phyloP scores from a whole-genome alignment of 2,888 invertebrate genomes.

The Micoletzkya japonica region DNA sequence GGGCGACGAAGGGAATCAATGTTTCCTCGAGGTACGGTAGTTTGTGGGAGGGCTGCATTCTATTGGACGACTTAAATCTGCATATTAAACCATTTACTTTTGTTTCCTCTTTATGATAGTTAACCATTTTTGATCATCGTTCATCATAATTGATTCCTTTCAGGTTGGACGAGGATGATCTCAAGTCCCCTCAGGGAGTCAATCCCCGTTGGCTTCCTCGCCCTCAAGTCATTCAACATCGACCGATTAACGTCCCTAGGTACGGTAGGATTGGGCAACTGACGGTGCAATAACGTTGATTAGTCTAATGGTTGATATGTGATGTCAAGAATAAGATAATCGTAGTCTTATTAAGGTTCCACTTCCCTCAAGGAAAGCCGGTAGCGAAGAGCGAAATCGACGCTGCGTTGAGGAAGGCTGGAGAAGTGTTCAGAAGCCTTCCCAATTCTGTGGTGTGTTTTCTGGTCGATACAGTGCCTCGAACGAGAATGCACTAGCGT shows the following conservation, averaged over 20 bases:
- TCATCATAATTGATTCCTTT: neutral
- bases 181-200: neutral
- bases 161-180: slow-evolving; percentile 8
- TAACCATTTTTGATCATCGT: too few relatives aligned
- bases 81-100: too few relatives aligned
- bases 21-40: slow-evolving; percentile 11
- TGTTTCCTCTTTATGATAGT: too few relatives aligned
- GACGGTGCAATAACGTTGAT: neutral
- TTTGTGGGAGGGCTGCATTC: neutral
- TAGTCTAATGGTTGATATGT: neutral
- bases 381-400: slow-evolving; percentile 54
- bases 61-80: too few relatives aligned
- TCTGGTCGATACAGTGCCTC: too few relatives aligned
- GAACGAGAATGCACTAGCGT: too few relatives aligned
- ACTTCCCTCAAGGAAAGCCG: slow-evolving; percentile 59
- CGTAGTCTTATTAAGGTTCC: slow-evolving; percentile 3
- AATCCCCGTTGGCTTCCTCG: neutral
- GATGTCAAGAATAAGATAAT: too few relatives aligned
- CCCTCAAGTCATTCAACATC: neutral
- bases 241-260: slow-evolving; percentile 6
- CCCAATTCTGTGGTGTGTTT: slow-evolving; percentile 43
- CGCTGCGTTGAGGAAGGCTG: slow-evolving; percentile 46
- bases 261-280: slow-evolving; percentile 7
- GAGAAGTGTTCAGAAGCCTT: slow-evolving; percentile 50
- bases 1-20: slow-evolving; percentile 22